Evolutionary conservation across 2,797 vertebrate genomes (phyloP).

Genomic region (Crax fasciolata): DNA sequence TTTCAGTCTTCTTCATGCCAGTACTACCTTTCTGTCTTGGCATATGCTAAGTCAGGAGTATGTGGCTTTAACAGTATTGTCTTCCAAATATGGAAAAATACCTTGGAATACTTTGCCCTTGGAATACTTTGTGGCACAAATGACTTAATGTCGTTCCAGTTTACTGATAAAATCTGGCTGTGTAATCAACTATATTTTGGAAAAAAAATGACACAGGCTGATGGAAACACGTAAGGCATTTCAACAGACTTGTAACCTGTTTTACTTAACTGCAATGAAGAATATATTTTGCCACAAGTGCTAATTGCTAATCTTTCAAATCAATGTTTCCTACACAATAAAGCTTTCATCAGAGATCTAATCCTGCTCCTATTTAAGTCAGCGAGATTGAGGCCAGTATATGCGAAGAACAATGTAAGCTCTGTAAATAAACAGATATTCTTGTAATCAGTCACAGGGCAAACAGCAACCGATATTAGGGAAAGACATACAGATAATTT

Average conservation of each 20-base stretch:
- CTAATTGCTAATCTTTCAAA: slow-evolving; percentile 14
- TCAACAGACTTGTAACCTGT: neutral
- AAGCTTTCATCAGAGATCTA: slow-evolving; percentile 19
- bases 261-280: neutral
- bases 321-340: neutral
- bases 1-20: neutral
- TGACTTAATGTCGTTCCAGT: neutral
- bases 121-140: neutral
- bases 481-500: neutral
- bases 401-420: neutral
- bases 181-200: neutral
- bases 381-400: neutral
- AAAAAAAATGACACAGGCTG: neutral
- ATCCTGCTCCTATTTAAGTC: slow-evolving; percentile 10
- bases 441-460: neutral
- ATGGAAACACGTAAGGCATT: neutral
- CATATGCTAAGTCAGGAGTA: neutral
- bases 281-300: neutral
- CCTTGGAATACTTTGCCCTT: neutral
- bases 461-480: slow-evolving; percentile 5
- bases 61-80: neutral
- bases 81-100: neutral
- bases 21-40: neutral
- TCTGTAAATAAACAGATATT: slow-evolving; percentile 25
- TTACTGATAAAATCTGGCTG: neutral